Percentiles rank a stretch among this genome's conserved stretches.
Evolutionary conservation across 1,140 invertebrate species (phyloP).

Genomic region (Ceratina calcarata): DNA sequence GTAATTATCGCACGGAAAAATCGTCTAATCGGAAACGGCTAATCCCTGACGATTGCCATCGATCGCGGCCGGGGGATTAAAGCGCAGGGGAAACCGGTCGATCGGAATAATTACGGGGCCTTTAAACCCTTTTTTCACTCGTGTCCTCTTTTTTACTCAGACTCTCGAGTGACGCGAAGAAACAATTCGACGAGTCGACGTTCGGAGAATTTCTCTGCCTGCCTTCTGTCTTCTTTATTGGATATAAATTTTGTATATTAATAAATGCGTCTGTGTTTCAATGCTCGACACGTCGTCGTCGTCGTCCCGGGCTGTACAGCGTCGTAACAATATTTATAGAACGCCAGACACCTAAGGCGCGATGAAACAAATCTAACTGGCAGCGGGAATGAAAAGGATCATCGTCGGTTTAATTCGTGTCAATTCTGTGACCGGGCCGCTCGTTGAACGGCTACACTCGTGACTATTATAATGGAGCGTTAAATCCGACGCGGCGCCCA

Average conservation of each 20-base stretch:
- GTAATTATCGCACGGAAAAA: conserved; percentile 50
- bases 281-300: too few species aligned
- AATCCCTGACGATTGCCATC: conserved; percentile 22
- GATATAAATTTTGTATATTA: too few species aligned
- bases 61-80: conserved; percentile 19
- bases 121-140: background rate
- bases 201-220: too few species aligned
- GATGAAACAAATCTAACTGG: background rate
- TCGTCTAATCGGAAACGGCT: conserved; percentile 34
- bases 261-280: too few species aligned
- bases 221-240: too few species aligned
- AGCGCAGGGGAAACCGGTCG: background rate
- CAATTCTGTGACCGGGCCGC: conserved; percentile 63
- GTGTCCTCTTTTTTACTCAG: background rate
- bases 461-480: conserved; percentile 7
- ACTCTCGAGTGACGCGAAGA: background rate
- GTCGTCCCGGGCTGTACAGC: too few species aligned
- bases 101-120: conserved; percentile 38
- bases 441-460: conserved; percentile 51
- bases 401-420: conserved; percentile 59
- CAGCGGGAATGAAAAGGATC: conserved; percentile 17
- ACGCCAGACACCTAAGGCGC: background rate
- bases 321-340: too few species aligned
- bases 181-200: background rate
- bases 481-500: conserved; percentile 54